phyloP scores from a whole-genome alignment of 2,888 invertebrate species.

The Erebia epiphron region DNA sequence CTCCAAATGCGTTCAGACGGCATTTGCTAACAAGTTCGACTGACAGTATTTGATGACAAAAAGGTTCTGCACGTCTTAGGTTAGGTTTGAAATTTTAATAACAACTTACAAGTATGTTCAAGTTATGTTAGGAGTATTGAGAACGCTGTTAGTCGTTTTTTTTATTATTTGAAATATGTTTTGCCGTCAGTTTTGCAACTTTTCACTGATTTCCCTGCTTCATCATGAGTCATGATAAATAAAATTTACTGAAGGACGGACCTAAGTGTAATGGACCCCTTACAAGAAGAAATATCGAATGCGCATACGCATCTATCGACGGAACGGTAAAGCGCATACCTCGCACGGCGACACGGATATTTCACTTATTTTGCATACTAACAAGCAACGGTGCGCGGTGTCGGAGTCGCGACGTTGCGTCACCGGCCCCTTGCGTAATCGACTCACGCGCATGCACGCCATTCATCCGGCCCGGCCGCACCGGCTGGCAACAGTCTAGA shows the following conservation, averaged over 20 bases:
- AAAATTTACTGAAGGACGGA: not conserved
- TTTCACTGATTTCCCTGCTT: too few relatives aligned
- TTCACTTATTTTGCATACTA: conserved; percentile 77
- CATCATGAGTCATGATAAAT: not conserved
- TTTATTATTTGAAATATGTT: too few relatives aligned
- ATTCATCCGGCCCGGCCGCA: conserved; percentile 65
- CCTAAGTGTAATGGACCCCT: too few relatives aligned
- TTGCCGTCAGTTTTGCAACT: too few relatives aligned
- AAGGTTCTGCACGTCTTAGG: too few relatives aligned
- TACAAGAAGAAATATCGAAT: conserved; percentile 13
- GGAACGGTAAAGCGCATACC: conserved; percentile 62
- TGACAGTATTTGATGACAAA: too few relatives aligned
- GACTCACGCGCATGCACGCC: conserved; percentile 70
- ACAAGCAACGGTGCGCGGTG: conserved; percentile 67
- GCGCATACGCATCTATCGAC: conserved; percentile 48
- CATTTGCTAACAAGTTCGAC: too few relatives aligned
- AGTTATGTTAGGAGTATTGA: too few relatives aligned
- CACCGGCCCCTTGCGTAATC: conserved; percentile 56
- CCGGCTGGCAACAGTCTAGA: conserved; percentile 63
- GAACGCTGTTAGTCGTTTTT: not conserved
- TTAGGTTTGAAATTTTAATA: too few relatives aligned
- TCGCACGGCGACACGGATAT: conserved; percentile 62
- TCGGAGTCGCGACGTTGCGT: conserved; percentile 68
- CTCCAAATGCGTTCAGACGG: too few relatives aligned
- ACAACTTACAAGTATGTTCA: too few relatives aligned